phyloP scores from a whole-genome alignment of 2,888 invertebrate genomes.

The Cacoxenus indagator region DNA sequence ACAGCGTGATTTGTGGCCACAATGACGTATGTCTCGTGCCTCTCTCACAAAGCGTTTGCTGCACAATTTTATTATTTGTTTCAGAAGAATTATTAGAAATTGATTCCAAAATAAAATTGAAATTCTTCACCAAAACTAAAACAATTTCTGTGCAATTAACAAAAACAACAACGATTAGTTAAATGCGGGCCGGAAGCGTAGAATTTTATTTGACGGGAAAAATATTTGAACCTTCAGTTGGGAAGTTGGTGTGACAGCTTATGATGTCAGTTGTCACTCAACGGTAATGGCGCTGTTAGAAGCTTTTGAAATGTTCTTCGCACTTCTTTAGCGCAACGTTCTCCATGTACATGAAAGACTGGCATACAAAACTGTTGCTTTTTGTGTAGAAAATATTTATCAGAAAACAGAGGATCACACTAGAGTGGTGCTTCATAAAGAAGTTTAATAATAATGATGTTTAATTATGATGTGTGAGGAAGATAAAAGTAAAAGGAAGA shows the following conservation, averaged over 20 bases:
- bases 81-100: constrained; percentile 9
- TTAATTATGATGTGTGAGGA: too few species aligned
- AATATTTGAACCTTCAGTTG: constrained; percentile 9
- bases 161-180: constrained; percentile 17
- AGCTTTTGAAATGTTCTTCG: background rate
- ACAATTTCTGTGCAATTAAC: background rate
- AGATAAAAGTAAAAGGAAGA: too few species aligned
- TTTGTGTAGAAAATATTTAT: constrained; percentile 21
- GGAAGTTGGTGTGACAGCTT: constrained; percentile 15
- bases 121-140: background rate
- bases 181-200: background rate
- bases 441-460: too few species aligned
- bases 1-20: constrained; percentile 17
- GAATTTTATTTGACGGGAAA: background rate
- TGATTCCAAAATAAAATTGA: background rate
- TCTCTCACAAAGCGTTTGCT: background rate
- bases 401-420: constrained; percentile 42
- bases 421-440: too few species aligned
- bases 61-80: background rate
- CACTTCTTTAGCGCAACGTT: background rate
- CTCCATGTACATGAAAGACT: background rate
- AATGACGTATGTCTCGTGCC: constrained; percentile 6
- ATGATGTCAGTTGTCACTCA: constrained; percentile 18
- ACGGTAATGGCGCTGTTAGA: background rate
- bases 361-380: constrained; percentile 1